Percentiles rank a stretch among this genome's conserved stretches.
Evolutionary conservation across 2,113 vertebrate species (phyloP).

Genomic region (Saccopteryx bilineata): DNA sequence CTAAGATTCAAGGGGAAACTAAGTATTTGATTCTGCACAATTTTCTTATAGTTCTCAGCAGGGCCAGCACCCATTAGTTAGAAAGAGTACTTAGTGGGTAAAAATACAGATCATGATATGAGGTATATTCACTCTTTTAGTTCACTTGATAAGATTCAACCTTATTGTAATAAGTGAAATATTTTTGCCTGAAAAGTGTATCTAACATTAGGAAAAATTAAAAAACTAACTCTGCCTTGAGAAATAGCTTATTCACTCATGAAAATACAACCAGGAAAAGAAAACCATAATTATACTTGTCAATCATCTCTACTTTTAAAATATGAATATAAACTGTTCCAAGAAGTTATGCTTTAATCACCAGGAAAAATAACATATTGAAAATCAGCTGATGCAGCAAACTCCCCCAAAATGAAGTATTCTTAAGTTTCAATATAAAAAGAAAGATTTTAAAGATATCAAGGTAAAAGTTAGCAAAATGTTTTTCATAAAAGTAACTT

Average conservation of each 20-base stretch:
- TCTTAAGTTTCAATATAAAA: constrained; percentile 15
- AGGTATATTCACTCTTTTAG: background rate
- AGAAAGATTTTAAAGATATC: constrained; percentile 1
- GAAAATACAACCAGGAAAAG: background rate
- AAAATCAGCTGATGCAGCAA: background rate
- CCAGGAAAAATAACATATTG: background rate
- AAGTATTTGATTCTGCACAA: background rate
- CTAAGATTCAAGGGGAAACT: background rate
- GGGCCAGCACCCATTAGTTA: background rate
- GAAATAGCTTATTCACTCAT: constrained; percentile 8
- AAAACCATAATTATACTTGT: background rate
- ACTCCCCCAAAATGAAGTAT: constrained; percentile 11
- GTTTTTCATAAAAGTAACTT: background rate
- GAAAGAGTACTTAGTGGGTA: background rate
- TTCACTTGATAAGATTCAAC: background rate
- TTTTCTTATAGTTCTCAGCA: background rate
- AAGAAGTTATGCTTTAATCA: background rate
- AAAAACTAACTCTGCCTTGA: background rate
- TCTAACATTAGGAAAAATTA: background rate
- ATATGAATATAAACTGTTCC: background rate
- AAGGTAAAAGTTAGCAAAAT: background rate
- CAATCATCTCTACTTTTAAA: background rate
- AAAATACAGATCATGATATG: background rate
- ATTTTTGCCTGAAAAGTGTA: constrained; percentile 37
- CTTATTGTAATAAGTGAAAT: background rate